Base-by-base conservation (phyloP, 2,113 vertebrate genomes). In the Eolophus roseicapilla region DNA sequence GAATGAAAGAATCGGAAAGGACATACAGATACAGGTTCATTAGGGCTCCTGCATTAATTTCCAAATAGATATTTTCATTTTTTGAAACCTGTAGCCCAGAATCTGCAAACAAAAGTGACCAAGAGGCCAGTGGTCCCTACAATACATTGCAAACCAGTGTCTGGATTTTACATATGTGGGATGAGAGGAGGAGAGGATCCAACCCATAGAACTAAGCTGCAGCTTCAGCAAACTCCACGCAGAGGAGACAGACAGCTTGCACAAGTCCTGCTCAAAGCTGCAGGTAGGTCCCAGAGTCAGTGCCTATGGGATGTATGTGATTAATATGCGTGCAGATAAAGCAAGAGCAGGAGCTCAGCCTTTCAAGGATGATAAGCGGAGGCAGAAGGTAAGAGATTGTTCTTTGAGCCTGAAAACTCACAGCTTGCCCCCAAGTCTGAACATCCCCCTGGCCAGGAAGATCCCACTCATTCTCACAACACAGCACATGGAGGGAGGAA, bases 71-170 rank as follows among this genome's bases (percentile, higher is more conserved):
- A 8, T 37, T 60, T 41, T n/a, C 7, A 6, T 46, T 68, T 90
- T 59, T 68, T 49, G 23, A 4, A 92, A 78, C 11, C 4, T 47
- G 31, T 46, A 75, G 60, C 25, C 27, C 52, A 53, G 52, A 82
- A 84, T 28, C 52, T 62, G 17, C 12, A 33, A 62, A 52, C 23
- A 68, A 62, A 67, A 71, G 20, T 19, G 28, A 31, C 43, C 11
- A 52, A 68, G 57, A 47, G 7, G 28, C 55, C 60, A 50, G 39
- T 18, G 53, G 24, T 35, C 31, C 13, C 27, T 25, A 23, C 1
- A 3, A 4, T 63, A 71, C 2, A 0, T 13, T 39, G 17, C 18
- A 85, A 86, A 80, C 5, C n/a, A 24, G 2, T 2, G 11, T 35
- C 33, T 49, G 77, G 52, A 67, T 76, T 75, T 50, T 31, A n/a